Percentiles rank a stretch among this genome's conserved stretches.
Conservation (phyloP, 2,888 invertebrate genomes). For the Vanessa cardui region DNA sequence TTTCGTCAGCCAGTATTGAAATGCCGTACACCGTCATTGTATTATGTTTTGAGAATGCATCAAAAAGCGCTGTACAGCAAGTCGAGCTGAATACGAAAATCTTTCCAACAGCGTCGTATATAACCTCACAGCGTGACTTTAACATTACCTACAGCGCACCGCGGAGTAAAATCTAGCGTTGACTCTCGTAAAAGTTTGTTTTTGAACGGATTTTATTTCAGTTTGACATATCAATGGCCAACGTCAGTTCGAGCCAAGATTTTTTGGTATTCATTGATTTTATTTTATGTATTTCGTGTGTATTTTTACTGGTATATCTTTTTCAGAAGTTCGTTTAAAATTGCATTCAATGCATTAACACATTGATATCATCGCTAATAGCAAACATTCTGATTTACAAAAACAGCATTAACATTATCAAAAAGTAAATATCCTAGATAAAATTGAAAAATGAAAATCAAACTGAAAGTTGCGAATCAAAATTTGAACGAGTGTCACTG, state of each 20-base stretch:
- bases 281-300: not conserved
- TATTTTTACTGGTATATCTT: not conserved
- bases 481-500: too few species aligned
- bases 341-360: too few species aligned
- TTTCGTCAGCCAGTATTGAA: too few species aligned
- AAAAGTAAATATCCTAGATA: too few species aligned
- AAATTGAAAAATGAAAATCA: too few species aligned
- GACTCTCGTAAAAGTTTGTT: conserved; percentile 6
- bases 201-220: not conserved
- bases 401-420: too few species aligned
- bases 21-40: not conserved
- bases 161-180: not conserved
- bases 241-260: not conserved
- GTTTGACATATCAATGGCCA: not conserved
- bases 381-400: too few species aligned
- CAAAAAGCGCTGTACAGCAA: conserved; percentile 2
- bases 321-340: too few species aligned
- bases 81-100: not conserved
- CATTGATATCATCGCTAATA: too few species aligned
- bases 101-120: not conserved
- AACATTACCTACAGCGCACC: not conserved
- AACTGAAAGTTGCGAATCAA: too few species aligned
- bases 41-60: not conserved
- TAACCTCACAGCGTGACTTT: not conserved
- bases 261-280: not conserved